Percentiles rank a stretch among this genome's conserved stretches.
phyloP scores from a whole-genome alignment of 2,797 vertebrate species.

The Lindbergichthys nudifrons region DNA sequence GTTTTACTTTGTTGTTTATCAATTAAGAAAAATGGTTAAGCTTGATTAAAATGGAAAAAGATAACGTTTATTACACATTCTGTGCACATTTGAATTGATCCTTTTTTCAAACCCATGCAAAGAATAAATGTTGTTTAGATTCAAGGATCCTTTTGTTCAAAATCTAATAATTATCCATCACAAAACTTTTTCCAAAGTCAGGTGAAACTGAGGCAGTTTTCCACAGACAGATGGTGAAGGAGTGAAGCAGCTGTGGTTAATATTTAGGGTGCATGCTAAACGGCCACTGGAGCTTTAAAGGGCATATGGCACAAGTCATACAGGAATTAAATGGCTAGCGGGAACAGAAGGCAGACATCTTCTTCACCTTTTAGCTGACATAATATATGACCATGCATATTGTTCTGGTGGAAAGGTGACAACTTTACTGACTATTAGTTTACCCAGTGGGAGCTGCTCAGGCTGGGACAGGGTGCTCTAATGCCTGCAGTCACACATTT shows the following conservation, averaged over 20 bases:
- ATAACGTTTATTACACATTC: background rate
- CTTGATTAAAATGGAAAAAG: background rate
- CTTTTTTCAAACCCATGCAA: background rate
- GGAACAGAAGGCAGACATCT: slow-evolving; percentile 71
- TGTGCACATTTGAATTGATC: background rate
- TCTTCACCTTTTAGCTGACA: slow-evolving; percentile 70
- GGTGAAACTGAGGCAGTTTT: slow-evolving; percentile 37
- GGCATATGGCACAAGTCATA: slow-evolving; percentile 76
- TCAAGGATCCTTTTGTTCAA: slow-evolving; percentile 3
- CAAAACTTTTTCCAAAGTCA: slow-evolving; percentile 62
- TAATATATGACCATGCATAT: slow-evolving; percentile 50
- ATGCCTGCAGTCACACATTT: slow-evolving; percentile 31
- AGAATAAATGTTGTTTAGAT: slow-evolving; percentile 8
- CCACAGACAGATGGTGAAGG: slow-evolving; percentile 72
- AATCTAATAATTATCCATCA: slow-evolving; percentile 12
- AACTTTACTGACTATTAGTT: slow-evolving; percentile 54
- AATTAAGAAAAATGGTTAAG: background rate
- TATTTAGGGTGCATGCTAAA: slow-evolving; percentile 74
- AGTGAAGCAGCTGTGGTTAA: slow-evolving; percentile 64
- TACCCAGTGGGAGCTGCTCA: slow-evolving; percentile 43
- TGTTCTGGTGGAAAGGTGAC: slow-evolving; percentile 56
- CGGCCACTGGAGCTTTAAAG: slow-evolving; percentile 73
- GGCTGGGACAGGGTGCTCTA: slow-evolving; percentile 24
- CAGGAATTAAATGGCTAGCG: slow-evolving; percentile 70
- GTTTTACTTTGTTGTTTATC: background rate